These are phyloP conservation scores for Brachyalestes nurse DNA, from an alignment of 2,797 vertebrate species.

Conservation along the genomic window DNA sequence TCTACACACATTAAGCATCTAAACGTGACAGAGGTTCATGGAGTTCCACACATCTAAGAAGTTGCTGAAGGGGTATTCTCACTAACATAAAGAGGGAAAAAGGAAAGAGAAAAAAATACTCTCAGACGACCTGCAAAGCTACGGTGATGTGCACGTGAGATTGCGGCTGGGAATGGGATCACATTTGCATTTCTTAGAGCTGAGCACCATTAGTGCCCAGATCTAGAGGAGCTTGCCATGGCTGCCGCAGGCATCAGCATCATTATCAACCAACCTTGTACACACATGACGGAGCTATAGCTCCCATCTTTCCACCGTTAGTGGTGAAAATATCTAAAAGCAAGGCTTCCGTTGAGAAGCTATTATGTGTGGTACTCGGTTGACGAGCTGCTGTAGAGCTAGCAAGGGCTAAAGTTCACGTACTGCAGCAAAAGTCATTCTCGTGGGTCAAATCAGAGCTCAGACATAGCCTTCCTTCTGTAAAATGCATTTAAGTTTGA, in stretches of 20 bases:
- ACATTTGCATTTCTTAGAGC: slow-evolving; percentile 33
- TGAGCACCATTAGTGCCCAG: slow-evolving; percentile 13
- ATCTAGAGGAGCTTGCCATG: slow-evolving; percentile 47
- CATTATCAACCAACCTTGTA: slow-evolving; percentile 23
- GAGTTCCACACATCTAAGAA: background rate
- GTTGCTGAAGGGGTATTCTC: slow-evolving; percentile 1
- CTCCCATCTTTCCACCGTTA: slow-evolving; percentile 6
- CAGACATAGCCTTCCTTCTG: background rate
- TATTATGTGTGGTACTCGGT: slow-evolving; percentile 1
- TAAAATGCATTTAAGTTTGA: slow-evolving; percentile 2
- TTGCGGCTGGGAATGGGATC: background rate
- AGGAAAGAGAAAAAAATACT: background rate
- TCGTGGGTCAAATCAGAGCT: slow-evolving; percentile 7
- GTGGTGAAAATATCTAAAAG: slow-evolving; percentile 19
- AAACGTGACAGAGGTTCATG: background rate
- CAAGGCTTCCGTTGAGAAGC: background rate
- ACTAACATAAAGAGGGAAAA: background rate
- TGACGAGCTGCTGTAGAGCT: background rate
- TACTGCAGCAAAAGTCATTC: background rate
- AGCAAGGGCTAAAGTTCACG: background rate
- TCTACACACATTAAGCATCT: background rate
- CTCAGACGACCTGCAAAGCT: background rate
- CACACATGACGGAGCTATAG: slow-evolving; percentile 16
- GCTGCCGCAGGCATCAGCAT: slow-evolving; percentile 24
- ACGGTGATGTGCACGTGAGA: background rate